Base-by-base conservation (phyloP, 2,113 vertebrate species). In the Xiphophorus maculatus region DNA sequence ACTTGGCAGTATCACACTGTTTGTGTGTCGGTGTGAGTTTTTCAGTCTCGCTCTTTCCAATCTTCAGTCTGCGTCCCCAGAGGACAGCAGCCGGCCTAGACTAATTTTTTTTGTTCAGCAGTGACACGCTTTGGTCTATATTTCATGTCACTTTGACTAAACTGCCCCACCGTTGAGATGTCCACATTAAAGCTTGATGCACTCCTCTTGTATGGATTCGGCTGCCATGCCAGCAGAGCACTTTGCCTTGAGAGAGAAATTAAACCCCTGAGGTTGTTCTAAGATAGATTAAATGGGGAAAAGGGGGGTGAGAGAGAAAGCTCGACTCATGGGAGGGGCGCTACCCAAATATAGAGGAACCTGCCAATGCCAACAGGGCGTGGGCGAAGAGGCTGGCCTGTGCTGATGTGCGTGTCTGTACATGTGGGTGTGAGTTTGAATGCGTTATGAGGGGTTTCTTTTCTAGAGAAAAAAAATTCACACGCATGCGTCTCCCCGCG, bases 141-240 rank as follows among this genome's bases (percentile, higher is more conserved):
- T 84, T 91, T 93, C 91, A 93, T 19, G 79, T 88, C 83, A 66
- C 84, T 84, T 82, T 30, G 73, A 85, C 89, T 89, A 90, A 90
- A 91, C 86, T 79, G 84, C 90, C 66, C 86, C 29, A 71, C 86
- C 81, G 81, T 91, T 82, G 80, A 92, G 87, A 91, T 89, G 91
- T 92, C 90, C 88, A 86, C 91, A 91, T 89, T 90, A 90, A 92
- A 92, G 86, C 89, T 87, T 90, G 92, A 92, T 91, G 89, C 87
- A 83, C 87, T 92, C 83, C 81, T 90, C 79, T 74, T 84, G 83
- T 90, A 90, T 92, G 87, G 92, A 92, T 91, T 87, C 81, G 88
- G 80, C 88, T 65, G 87, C 85, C 73, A 74, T 89, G 92, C 92
- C 91, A 88, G 87, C 90, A 92, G 91, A 93, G 92, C 92, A 94